Evolutionary conservation across 2,888 invertebrate species (phyloP).

Genomic region (Drosophila suboccidentalis): DNA sequence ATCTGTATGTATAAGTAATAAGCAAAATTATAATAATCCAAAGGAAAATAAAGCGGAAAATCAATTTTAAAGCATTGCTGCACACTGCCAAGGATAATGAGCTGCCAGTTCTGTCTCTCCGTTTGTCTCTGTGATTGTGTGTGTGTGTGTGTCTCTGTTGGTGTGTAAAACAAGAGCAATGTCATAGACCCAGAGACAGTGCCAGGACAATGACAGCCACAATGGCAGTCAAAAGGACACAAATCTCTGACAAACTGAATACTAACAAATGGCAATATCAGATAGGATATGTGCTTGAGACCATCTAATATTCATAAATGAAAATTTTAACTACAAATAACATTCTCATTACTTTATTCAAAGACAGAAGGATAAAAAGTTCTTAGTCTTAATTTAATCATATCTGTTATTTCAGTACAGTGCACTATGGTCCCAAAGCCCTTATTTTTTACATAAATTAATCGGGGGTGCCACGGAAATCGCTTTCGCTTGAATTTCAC

Average conservation of each 20-base stretch:
- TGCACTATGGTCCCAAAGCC: no score
- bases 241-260: conserved; percentile 30
- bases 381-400: no score
- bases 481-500: no score
- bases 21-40: conserved; percentile 44
- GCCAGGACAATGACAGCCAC: conserved; percentile 39
- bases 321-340: neutral
- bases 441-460: no score
- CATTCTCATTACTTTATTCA: neutral
- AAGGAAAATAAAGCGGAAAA: conserved; percentile 63
- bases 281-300: neutral
- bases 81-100: conserved; percentile 69
- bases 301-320: neutral
- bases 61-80: conserved; percentile 70
- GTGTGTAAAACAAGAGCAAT: conserved; percentile 24
- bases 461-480: no score
- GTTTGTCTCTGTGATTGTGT: neutral
- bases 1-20: conserved; percentile 18
- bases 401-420: no score
- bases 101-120: conserved; percentile 26
- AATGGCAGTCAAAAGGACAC: conserved; percentile 36
- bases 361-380: no score
- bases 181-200: conserved; percentile 43
- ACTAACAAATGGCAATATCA: conserved; percentile 23
- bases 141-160: conserved; percentile 6